phyloP scores from a whole-genome alignment of 1,140 invertebrate species.

The Drosophila kanapiae region DNA sequence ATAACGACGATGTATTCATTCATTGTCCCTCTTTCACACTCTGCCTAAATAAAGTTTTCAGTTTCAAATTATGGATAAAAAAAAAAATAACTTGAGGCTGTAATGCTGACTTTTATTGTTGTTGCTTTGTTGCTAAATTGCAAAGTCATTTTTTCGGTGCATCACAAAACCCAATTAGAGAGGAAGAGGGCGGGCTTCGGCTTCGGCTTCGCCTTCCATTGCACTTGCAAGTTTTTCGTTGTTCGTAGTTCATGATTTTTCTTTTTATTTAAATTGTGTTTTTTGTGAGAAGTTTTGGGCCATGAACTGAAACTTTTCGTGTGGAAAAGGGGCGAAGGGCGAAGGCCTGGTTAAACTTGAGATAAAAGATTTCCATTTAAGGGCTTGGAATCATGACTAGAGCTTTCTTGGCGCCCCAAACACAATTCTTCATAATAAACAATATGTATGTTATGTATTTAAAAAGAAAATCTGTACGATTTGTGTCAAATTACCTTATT shows the following conservation, averaged over 20 bases:
- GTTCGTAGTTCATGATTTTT: constrained; percentile 14
- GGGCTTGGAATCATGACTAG: constrained; percentile 18
- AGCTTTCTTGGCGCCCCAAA: background rate
- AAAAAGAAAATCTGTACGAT: too few species aligned
- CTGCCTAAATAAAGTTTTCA: constrained; percentile 18
- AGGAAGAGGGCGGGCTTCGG: constrained; percentile 5
- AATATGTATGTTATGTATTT: too few species aligned
- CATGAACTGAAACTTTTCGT: constrained; percentile 21
- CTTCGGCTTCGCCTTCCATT: constrained; percentile 7
- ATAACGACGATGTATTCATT: constrained; percentile 7
- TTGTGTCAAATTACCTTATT: constrained; percentile 7
- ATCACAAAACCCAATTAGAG: constrained; percentile 48
- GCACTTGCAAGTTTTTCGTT: constrained; percentile 26
- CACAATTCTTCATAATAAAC: background rate
- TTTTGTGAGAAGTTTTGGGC: constrained; percentile 46
- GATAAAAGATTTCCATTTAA: constrained; percentile 36
- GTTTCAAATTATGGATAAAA: constrained; percentile 30
- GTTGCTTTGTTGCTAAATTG: constrained; percentile 33
- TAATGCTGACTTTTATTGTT: constrained; percentile 2
- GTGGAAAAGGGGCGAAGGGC: constrained; percentile 13
- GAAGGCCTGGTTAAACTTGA: constrained; percentile 18
- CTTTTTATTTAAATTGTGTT: constrained; percentile 21
- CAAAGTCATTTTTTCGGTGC: constrained; percentile 40
- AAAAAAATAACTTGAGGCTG: constrained; percentile 1
- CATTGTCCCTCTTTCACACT: constrained; percentile 11